phyloP scores from a whole-genome alignment of 1,140 invertebrate species.

The Contarinia nasturtii region DNA sequence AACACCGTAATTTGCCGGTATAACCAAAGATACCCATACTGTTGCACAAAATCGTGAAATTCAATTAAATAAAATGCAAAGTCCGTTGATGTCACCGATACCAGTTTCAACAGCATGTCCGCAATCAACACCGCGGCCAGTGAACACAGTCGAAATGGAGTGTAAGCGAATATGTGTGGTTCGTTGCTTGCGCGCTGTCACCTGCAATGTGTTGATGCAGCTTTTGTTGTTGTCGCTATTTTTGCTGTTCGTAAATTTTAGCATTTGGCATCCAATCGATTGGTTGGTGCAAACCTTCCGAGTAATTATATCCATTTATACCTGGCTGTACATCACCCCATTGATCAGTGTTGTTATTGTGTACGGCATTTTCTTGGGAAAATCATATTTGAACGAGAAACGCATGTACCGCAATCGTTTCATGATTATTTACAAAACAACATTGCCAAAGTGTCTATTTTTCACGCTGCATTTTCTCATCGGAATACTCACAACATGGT shows the following conservation, averaged over 20 bases:
- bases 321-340: constrained; percentile 32
- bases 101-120: too few relatives aligned
- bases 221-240: constrained; percentile 26
- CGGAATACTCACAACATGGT: constrained; percentile 31
- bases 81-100: too few relatives aligned
- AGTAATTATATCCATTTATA: constrained; percentile 29
- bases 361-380: constrained; percentile 36
- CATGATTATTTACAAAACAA: constrained; percentile 17
- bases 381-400: constrained; percentile 30
- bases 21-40: too few relatives aligned
- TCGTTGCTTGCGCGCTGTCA: constrained; percentile 12
- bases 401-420: constrained; percentile 32
- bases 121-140: background rate
- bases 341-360: constrained; percentile 29
- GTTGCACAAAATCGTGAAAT: too few relatives aligned
- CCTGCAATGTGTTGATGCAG: constrained; percentile 13
- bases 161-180: constrained; percentile 8
- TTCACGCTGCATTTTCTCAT: constrained; percentile 30
- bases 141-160: constrained; percentile 2
- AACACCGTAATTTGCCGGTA: too few relatives aligned
- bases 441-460: constrained; percentile 12
- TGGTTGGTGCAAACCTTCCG: constrained; percentile 29
- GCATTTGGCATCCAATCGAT: constrained; percentile 26
- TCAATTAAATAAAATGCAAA: too few relatives aligned
- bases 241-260: constrained; percentile 31